Conservation (phyloP, 2,113 vertebrate genomes). For the Cheirogaleus medius region DNA sequence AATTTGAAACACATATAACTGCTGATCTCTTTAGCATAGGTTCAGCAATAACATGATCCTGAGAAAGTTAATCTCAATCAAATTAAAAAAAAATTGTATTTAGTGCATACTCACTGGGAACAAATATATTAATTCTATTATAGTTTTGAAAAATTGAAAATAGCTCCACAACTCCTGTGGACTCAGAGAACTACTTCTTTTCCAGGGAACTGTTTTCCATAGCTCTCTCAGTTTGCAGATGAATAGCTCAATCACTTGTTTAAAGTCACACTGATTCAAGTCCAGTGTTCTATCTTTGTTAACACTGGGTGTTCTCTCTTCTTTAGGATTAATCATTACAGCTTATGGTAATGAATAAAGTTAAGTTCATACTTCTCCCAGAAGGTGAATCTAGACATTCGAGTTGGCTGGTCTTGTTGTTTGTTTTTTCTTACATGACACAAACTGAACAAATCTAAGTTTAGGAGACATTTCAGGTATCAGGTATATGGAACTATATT, state of each 20-base stretch:
- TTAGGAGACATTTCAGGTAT: neutral
- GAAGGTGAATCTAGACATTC: constrained; percentile 15
- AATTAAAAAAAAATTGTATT: neutral
- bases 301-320: neutral
- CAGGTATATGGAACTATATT: constrained; percentile 1
- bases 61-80: constrained; percentile 13
- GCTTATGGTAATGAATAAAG: neutral
- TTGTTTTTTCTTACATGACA: neutral
- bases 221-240: neutral
- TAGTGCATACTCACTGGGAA: neutral
- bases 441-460: neutral
- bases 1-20: neutral
- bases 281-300: neutral
- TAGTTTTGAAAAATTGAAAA: neutral
- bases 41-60: neutral
- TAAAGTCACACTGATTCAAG: neutral
- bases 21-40: neutral
- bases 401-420: neutral
- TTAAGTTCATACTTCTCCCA: neutral
- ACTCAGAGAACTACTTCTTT: neutral
- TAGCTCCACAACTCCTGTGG: neutral
- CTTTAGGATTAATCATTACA: neutral
- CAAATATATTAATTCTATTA: neutral
- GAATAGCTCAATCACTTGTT: neutral
- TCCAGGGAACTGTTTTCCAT: neutral